Conservation (phyloP, 2,113 vertebrate genomes). For the Hiodon alosoides region DNA sequence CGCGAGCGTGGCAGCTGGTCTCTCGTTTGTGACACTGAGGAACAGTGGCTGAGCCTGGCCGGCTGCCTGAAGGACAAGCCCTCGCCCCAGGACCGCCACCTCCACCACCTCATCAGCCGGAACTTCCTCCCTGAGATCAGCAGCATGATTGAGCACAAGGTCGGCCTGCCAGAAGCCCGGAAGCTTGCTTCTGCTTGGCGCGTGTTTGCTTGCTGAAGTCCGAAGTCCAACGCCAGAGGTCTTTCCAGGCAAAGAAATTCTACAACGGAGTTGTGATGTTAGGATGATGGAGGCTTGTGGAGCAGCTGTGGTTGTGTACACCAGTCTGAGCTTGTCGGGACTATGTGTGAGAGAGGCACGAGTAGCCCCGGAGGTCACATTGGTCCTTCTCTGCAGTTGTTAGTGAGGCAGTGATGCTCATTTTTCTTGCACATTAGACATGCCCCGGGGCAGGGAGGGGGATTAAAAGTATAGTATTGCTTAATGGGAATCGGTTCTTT, state of each 20-base stretch:
- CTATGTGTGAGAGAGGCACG: neutral
- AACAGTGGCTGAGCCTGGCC: constrained; percentile 86
- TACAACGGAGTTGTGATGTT: constrained; percentile 6
- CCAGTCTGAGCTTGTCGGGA: neutral
- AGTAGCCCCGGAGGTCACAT: neutral
- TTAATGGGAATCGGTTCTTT: too few species aligned
- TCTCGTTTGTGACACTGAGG: constrained; percentile 87
- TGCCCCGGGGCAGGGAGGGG: too few species aligned
- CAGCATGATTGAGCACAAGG: constrained; percentile 96
- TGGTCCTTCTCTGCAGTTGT: too few species aligned
- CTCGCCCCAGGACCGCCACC: constrained; percentile 84
- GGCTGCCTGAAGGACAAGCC: constrained; percentile 86
- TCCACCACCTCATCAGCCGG: constrained; percentile 89
- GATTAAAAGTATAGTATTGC: too few species aligned
- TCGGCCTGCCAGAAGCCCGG: constrained; percentile 40
- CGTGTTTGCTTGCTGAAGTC: too few species aligned
- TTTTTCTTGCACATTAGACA: neutral
- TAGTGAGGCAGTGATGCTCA: neutral
- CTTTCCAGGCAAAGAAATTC: neutral
- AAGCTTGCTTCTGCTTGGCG: too few species aligned
- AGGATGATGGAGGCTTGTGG: constrained; percentile 8
- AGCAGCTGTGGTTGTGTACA: neutral
- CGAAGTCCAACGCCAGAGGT: too few species aligned
- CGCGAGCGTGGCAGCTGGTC: constrained; percentile 77
- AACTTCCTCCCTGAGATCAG: constrained; percentile 97